A percentile compares a stretch with the other conserved stretches of the same genome.
phyloP scores from a whole-genome alignment of 2,797 vertebrate genomes.

The Liasis olivaceus region DNA sequence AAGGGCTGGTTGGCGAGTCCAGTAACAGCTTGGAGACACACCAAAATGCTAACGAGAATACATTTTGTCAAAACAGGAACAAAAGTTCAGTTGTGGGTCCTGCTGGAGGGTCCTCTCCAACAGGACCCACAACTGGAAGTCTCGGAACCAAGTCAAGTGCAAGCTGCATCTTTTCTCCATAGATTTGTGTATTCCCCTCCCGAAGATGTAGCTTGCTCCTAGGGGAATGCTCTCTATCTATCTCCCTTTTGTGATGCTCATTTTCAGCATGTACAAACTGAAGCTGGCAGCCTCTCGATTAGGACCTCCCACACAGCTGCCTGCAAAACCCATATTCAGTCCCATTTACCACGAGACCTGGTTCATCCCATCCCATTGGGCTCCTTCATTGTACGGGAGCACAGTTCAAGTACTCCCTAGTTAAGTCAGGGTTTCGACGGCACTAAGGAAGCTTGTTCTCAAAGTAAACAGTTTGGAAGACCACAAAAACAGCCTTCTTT shows the following conservation, averaged over 20 bases:
- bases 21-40: not conserved
- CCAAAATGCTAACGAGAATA: not conserved
- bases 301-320: not conserved
- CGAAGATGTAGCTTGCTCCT: not conserved
- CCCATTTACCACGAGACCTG: not conserved
- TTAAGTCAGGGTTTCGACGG: not conserved
- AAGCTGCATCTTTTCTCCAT: not conserved
- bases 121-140: not conserved
- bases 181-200: not conserved
- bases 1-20: not conserved
- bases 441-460: slow-evolving; percentile 16
- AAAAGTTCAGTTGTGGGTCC: not conserved
- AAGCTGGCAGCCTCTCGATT: not conserved
- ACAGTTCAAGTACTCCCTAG: not conserved
- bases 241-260: slow-evolving; percentile 37
- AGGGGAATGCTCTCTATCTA: not conserved
- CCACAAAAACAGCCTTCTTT: slow-evolving; percentile 36
- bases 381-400: not conserved
- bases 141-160: not conserved
- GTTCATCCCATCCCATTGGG: not conserved
- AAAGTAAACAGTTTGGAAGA: slow-evolving; percentile 14
- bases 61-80: not conserved
- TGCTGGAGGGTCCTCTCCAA: not conserved
- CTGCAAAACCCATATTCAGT: not conserved
- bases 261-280: not conserved